Evolutionary conservation across 2,797 vertebrate genomes (phyloP), one percentile per base, ranked within the genome.

Genomic region (Heterohyrax brucei): DNA sequence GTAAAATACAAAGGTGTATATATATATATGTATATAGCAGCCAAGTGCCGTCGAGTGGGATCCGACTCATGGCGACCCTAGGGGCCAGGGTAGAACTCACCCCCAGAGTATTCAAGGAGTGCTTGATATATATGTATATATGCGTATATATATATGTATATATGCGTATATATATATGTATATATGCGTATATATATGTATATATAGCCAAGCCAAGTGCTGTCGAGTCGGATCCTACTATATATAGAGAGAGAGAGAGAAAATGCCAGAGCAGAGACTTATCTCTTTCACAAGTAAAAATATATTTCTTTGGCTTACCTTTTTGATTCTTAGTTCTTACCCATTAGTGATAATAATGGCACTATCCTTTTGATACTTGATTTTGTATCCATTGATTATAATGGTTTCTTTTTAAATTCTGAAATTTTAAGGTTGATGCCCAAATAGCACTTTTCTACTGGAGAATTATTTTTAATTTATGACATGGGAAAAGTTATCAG

Each of bases 361-460:
- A 5, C 19, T 72, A 12, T 61, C 44, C 13, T 7, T 88, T 53
- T 88, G 26, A 44, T 12, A 7, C 8, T 72, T 77, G 22, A 61
- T 5, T 83, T 5, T 87, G 82, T 72, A 59, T 64, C 62, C 7
- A 26, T 26, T 64, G 48, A 68, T 46, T 6, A 26, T 72, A 30
- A 64, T 62, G 30, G 24, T 33, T 78, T 83, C 48, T 89, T 87
- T 21, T 22, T 77, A 72, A 77, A 64, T 88, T 85, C 50, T 28
- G 59, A 76, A 62, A 30, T 75, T 90, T 44, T 21, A 24, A 78
- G 56, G 39, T 53, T 39, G 39, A 39, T 39, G 39, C 39, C 39
- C 39, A 76, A 77, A 50, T 48, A 79, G 62, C 46, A 84, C 12
- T 89, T 89, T 93, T 75, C 26, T 92, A 33, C 9, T 53, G 39